Evolutionary conservation across 2,113 vertebrate genomes (phyloP).

Genomic region (Hepsetus odoe): DNA sequence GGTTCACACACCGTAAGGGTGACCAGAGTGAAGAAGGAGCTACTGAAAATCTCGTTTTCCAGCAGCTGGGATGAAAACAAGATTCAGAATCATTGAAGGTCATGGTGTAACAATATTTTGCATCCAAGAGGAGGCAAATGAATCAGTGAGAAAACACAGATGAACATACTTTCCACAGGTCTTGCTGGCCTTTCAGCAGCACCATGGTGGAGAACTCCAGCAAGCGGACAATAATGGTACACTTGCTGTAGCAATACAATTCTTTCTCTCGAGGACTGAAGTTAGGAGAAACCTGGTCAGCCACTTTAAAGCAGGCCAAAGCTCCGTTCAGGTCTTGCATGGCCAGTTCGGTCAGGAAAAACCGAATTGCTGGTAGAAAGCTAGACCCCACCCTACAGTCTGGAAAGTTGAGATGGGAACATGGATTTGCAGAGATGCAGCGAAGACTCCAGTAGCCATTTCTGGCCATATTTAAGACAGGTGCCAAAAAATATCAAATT

Average conservation of each 20-base stretch:
- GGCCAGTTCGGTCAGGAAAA: conserved; percentile 87
- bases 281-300: conserved; percentile 52
- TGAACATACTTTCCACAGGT: conserved; percentile 80
- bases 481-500: too few relatives aligned
- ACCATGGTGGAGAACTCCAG: conserved; percentile 87
- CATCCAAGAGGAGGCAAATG: neutral
- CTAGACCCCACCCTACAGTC: conserved; percentile 75
- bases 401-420: conserved; percentile 55
- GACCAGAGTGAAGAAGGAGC: conserved; percentile 78
- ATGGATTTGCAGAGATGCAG: neutral
- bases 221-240: conserved; percentile 86
- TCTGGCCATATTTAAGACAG: too few relatives aligned
- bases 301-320: conserved; percentile 75
- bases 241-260: conserved; percentile 89
- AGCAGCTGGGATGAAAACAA: conserved; percentile 73
- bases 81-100: neutral
- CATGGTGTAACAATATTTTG: too few relatives aligned
- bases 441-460: neutral
- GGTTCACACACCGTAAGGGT: conserved; percentile 84
- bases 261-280: conserved; percentile 89
- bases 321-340: conserved; percentile 75
- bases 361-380: conserved; percentile 82
- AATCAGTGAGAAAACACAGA: neutral
- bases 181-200: conserved; percentile 75
- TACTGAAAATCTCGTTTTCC: conserved; percentile 77